Conservation (phyloP, 1,140 invertebrate genomes). For the Penaeus vannamei region DNA sequence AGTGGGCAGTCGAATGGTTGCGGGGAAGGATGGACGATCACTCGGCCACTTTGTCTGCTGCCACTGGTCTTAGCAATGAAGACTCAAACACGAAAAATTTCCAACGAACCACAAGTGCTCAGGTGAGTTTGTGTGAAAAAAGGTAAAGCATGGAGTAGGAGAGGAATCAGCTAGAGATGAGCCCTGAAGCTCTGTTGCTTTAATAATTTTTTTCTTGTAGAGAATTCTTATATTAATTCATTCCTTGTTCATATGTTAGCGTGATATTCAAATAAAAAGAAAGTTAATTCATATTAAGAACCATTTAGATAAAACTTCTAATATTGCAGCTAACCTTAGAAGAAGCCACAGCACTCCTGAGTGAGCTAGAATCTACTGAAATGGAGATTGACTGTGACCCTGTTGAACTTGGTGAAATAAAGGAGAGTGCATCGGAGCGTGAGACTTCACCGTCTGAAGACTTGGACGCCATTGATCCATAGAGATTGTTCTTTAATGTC, state of each 20-base stretch:
- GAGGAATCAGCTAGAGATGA: background rate
- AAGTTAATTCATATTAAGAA: background rate
- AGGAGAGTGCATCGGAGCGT: constrained; percentile 60
- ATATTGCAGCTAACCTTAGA: constrained; percentile 68
- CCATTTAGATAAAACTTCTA: background rate
- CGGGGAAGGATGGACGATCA: constrained; percentile 74
- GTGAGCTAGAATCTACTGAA: constrained; percentile 67
- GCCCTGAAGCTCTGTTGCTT: too few relatives aligned
- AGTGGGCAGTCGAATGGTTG: constrained; percentile 76
- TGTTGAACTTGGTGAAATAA: constrained; percentile 65
- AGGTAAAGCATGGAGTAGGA: background rate
- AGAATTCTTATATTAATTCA: background rate
- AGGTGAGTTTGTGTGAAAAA: constrained; percentile 69
- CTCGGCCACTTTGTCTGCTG: constrained; percentile 61
- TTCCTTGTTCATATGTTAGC: background rate
- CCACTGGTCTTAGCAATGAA: constrained; percentile 71
- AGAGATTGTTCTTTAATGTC: background rate
- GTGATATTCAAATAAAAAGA: background rate
- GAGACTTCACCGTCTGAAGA: constrained; percentile 55
- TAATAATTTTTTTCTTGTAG: background rate
- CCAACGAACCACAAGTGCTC: constrained; percentile 74
- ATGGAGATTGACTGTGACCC: constrained; percentile 67
- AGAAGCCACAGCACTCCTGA: constrained; percentile 68
- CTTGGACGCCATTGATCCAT: constrained; percentile 60
- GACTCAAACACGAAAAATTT: constrained; percentile 74